Conservation (phyloP, 2,888 invertebrate genomes). For the Lepetodrilus schrolli region DNA sequence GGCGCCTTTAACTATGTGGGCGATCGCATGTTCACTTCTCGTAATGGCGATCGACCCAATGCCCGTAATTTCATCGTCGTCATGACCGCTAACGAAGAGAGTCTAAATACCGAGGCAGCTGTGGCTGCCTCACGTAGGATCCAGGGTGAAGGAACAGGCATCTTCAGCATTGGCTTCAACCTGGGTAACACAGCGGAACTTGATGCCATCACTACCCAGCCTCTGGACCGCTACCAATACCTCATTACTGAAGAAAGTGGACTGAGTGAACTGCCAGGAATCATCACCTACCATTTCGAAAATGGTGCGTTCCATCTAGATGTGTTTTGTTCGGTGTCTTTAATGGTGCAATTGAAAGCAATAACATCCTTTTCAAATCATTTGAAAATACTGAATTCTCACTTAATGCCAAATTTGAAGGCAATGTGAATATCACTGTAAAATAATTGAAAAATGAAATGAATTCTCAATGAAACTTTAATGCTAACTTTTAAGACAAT, state of each 20-base stretch:
- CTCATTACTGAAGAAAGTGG: slow-evolving; percentile 41
- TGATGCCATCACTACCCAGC: slow-evolving; percentile 57
- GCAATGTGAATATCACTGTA: no score
- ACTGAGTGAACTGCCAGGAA: slow-evolving; percentile 49
- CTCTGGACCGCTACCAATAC: slow-evolving; percentile 45
- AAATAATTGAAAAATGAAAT: no score
- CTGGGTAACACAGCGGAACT: slow-evolving; percentile 48
- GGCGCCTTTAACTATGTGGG: slow-evolving; percentile 49
- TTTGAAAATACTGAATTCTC: no score
- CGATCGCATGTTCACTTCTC: slow-evolving; percentile 39
- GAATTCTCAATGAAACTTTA: no score
- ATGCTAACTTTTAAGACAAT: no score
- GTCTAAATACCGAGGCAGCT: slow-evolving; percentile 32
- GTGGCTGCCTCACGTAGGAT: slow-evolving; percentile 39
- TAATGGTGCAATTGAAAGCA: no score
- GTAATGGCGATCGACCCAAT: slow-evolving; percentile 50
- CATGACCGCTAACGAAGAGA: slow-evolving; percentile 53
- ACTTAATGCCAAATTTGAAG: no score
- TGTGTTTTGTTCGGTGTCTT: no score
- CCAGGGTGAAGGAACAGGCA: slow-evolving; percentile 48
- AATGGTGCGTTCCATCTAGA: slow-evolving; percentile 1
- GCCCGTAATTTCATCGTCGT: slow-evolving; percentile 54
- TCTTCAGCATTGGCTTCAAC: slow-evolving; percentile 66
- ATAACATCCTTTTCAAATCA: no score
- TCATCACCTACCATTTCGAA: slow-evolving; percentile 34